Percentiles rank a stretch among this genome's conserved stretches.
phyloP scores from a whole-genome alignment of 2,888 invertebrate genomes.

The Acrocera orbiculus region DNA sequence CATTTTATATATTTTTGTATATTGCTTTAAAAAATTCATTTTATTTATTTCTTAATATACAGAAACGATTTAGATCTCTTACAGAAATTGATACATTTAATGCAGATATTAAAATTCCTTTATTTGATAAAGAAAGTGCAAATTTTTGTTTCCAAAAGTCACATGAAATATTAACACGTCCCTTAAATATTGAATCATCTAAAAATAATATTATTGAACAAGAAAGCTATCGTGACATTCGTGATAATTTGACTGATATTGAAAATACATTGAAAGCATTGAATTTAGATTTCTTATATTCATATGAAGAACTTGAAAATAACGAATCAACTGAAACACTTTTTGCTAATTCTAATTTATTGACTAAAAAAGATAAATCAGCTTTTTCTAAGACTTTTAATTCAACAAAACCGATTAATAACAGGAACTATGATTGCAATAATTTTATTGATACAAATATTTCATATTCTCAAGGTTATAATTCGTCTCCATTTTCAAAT shows the following conservation, averaged over 20 bases:
- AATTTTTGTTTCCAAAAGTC: constrained; percentile 58
- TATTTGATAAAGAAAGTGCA: constrained; percentile 56
- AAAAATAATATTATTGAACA: constrained; percentile 4
- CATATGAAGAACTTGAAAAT: constrained; percentile 30
- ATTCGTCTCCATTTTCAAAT: too few relatives aligned
- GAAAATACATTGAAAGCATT: constrained; percentile 31
- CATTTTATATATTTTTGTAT: constrained; percentile 12
- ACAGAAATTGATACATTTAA: constrained; percentile 34
- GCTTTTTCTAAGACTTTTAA: too few relatives aligned
- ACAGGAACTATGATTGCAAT: too few relatives aligned
- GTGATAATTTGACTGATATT: constrained; percentile 30
- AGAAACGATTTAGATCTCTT: constrained; percentile 34
- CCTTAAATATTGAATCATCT: constrained; percentile 25
- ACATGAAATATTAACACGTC: constrained; percentile 45
- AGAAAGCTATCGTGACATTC: constrained; percentile 11
- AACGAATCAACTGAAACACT: constrained; percentile 32
- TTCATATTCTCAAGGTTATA: too few relatives aligned
- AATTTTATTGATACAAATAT: constrained; percentile 28
- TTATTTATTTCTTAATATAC: constrained; percentile 12
- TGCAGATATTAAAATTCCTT: constrained; percentile 37
- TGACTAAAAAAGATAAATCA: too few relatives aligned
- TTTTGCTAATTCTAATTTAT: too few relatives aligned
- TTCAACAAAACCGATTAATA: too few relatives aligned
- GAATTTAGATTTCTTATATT: constrained; percentile 31
- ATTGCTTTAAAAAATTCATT: too few relatives aligned